Percentiles rank a stretch among this genome's conserved stretches.
Conservation (phyloP, 1,140 invertebrate species). For the Rhopalosiphum padi region DNA sequence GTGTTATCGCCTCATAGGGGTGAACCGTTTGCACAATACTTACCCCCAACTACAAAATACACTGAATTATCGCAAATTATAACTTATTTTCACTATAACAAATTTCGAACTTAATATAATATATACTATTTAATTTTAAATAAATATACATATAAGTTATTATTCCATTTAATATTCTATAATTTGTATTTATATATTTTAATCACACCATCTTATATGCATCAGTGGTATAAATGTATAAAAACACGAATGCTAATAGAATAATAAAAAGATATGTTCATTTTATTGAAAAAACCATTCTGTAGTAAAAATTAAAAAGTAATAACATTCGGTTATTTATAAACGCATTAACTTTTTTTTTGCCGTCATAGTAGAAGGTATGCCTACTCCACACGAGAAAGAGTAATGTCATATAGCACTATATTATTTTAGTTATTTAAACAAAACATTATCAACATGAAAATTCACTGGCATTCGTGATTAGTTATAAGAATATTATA, state of each 20-base stretch:
- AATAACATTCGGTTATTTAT: neutral
- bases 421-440: neutral
- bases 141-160: too few species aligned
- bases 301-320: neutral
- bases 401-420: neutral
- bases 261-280: neutral
- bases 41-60: neutral
- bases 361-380: neutral
- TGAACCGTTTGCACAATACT: too few species aligned
- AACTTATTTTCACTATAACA: neutral
- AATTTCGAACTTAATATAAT: neutral
- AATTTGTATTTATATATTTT: neutral
- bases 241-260: neutral
- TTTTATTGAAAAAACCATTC: neutral
- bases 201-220: neutral
- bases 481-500: neutral
- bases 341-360: neutral
- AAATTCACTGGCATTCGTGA: neutral
- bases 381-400: neutral
- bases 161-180: neutral
- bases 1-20: too few species aligned
- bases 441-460: neutral
- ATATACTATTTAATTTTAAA: too few species aligned
- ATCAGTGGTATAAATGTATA: neutral
- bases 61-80: too few species aligned